phyloP scores from a whole-genome alignment of 2,797 vertebrate genomes.

The Hippocampus kuda region DNA sequence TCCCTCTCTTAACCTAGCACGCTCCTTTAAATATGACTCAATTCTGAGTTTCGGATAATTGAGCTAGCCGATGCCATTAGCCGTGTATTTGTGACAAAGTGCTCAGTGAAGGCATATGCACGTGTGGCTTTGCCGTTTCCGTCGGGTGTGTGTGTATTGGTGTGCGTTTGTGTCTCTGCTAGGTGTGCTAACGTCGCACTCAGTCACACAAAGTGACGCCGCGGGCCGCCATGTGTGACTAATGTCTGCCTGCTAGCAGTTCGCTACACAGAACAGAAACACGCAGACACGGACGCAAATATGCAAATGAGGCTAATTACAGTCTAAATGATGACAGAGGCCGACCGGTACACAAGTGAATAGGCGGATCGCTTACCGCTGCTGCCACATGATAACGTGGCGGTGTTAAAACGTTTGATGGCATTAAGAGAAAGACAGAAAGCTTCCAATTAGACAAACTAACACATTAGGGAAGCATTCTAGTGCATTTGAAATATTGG shows the following conservation, averaged over 20 bases:
- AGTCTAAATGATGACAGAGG: neutral
- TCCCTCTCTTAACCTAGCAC: neutral
- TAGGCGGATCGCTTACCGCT: neutral
- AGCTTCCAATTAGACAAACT: neutral
- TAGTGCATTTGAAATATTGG: neutral
- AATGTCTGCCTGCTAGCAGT: neutral
- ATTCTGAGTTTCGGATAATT: too few species aligned
- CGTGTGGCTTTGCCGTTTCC: too few species aligned
- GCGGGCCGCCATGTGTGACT: conserved; percentile 1
- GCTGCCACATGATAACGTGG: neutral
- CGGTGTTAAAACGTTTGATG: neutral
- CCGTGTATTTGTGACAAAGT: neutral
- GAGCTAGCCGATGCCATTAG: too few species aligned
- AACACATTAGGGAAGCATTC: neutral
- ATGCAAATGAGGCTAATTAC: conserved; percentile 1
- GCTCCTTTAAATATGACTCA: too few species aligned
- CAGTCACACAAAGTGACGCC: neutral
- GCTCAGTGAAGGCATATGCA: neutral
- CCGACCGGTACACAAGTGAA: neutral
- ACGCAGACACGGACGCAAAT: neutral
- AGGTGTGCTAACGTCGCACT: neutral
- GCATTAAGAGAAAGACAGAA: neutral
- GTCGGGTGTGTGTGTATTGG: neutral
- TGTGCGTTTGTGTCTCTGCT: neutral
- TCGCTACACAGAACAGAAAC: neutral